Evolutionary conservation across 2,888 invertebrate species (phyloP).

Genomic region (Hirudinaria manillensis): DNA sequence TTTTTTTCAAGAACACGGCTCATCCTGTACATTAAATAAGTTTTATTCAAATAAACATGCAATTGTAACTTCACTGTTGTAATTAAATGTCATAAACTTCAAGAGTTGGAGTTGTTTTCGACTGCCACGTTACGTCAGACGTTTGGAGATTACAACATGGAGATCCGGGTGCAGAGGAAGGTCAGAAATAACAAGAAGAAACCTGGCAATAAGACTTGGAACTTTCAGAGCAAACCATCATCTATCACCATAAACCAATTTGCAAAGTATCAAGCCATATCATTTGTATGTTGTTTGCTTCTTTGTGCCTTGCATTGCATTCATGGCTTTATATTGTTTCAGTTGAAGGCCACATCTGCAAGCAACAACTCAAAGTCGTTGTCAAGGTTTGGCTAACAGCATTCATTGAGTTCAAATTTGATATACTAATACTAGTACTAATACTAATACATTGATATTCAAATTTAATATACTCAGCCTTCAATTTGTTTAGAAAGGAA

Average conservation of each 20-base stretch:
- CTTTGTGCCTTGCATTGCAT: neutral
- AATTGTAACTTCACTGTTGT: no score
- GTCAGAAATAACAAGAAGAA: slow-evolving; percentile 62
- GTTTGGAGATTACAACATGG: slow-evolving; percentile 60
- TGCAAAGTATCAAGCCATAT: slow-evolving; percentile 95
- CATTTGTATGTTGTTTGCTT: slow-evolving; percentile 66
- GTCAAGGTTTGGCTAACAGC: neutral
- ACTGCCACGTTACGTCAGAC: slow-evolving; percentile 95
- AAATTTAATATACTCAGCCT: neutral
- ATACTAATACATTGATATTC: neutral
- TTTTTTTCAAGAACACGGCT: neutral
- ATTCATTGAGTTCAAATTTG: neutral
- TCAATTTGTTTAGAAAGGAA: slow-evolving; percentile 1
- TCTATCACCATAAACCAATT: slow-evolving; percentile 51
- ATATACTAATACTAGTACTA: neutral
- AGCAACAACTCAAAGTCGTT: slow-evolving; percentile 32
- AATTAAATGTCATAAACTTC: no score
- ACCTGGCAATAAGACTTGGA: slow-evolving; percentile 68
- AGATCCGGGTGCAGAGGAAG: slow-evolving; percentile 67
- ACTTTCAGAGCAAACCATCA: slow-evolving; percentile 28
- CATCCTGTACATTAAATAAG: neutral
- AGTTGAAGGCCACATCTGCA: slow-evolving; percentile 19
- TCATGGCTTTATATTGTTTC: neutral
- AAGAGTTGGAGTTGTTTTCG: slow-evolving; percentile 89
- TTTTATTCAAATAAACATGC: no score